These are phyloP conservation scores for Oxyteleia sp. DNA, from an alignment of 2,888 invertebrate species.

Conservation along the genomic window DNA sequence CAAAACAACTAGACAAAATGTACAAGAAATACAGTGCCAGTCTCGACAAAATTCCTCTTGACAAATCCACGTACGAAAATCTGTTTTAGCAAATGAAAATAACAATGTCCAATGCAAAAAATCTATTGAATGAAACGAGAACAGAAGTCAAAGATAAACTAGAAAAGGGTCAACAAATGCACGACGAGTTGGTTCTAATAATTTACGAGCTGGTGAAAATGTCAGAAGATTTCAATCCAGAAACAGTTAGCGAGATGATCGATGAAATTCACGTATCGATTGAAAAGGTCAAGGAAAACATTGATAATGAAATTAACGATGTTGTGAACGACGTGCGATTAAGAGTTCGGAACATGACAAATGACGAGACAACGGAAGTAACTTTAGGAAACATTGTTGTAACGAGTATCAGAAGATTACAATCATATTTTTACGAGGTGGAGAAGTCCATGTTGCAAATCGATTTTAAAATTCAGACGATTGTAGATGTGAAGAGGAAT, in stretches of 20 bases:
- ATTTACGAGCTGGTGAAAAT: not conserved
- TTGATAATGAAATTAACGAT: not conserved
- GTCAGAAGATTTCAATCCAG: slow-evolving; percentile 5
- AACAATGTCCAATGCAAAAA: slow-evolving; percentile 5
- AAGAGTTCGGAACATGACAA: slow-evolving; percentile 18
- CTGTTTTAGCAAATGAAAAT: slow-evolving; percentile 23
- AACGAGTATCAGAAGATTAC: not conserved
- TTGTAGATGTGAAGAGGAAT: slow-evolving; percentile 8
- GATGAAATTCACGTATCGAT: not conserved
- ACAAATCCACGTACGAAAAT: not conserved
- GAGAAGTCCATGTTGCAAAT: slow-evolving; percentile 29
- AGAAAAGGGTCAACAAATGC: slow-evolving; percentile 2
- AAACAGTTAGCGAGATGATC: not conserved
- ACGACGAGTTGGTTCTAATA: slow-evolving; percentile 4
- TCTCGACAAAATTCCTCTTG: slow-evolving; percentile 5
- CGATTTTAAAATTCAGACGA: slow-evolving; percentile 11
- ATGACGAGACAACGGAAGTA: not conserved
- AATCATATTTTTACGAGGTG: not conserved
- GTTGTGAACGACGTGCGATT: slow-evolving; percentile 9
- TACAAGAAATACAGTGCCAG: not conserved
- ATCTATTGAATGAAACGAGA: slow-evolving; percentile 13
- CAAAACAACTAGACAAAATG: not conserved
- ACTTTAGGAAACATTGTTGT: slow-evolving; percentile 3
- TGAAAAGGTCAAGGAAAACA: not conserved
- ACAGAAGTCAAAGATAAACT: slow-evolving; percentile 13